Percentiles rank a stretch among this genome's conserved stretches.
phyloP scores from a whole-genome alignment of 2,797 vertebrate genomes.

The Columba guinea region DNA sequence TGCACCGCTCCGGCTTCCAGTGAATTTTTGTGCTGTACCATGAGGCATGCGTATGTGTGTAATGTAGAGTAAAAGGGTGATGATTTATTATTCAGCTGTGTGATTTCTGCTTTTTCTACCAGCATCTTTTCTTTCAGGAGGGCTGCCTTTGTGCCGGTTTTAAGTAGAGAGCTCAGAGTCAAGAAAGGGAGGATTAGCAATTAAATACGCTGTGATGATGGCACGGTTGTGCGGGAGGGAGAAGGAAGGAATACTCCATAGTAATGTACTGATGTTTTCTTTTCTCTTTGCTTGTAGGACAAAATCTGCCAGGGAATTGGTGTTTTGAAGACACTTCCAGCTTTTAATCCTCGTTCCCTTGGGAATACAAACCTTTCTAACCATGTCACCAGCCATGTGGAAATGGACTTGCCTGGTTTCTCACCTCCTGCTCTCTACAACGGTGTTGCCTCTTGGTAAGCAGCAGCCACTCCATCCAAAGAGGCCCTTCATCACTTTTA shows the following conservation, averaged over 20 bases:
- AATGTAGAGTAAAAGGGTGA: slow-evolving; percentile 5
- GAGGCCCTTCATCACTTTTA: slow-evolving; percentile 88
- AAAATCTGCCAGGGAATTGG: slow-evolving; percentile 76
- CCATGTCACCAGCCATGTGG: slow-evolving; percentile 77
- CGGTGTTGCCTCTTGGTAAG: slow-evolving; percentile 75
- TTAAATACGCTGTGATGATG: slow-evolving; percentile 59
- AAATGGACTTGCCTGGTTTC: slow-evolving; percentile 87
- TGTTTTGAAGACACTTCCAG: slow-evolving; percentile 71
- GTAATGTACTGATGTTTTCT: slow-evolving; percentile 57
- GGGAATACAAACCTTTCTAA: slow-evolving; percentile 62
- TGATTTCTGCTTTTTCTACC: slow-evolving; percentile 45
- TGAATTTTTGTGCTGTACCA: not conserved
- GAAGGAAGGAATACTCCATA: slow-evolving; percentile 47
- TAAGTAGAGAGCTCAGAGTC: slow-evolving; percentile 37
- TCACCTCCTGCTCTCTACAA: slow-evolving; percentile 83
- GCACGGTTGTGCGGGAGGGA: slow-evolving; percentile 50
- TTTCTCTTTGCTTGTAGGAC: slow-evolving; percentile 74
- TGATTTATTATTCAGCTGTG: not conserved
- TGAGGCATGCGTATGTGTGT: not conserved
- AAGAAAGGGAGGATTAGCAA: slow-evolving; percentile 67
- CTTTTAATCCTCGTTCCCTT: slow-evolving; percentile 63
- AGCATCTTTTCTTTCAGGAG: slow-evolving; percentile 43
- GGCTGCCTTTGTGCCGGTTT: slow-evolving; percentile 47
- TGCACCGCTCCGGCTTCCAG: not conserved
- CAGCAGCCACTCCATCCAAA: slow-evolving; percentile 75